These are phyloP conservation scores for Salvator merianae DNA, from an alignment of 2,113 vertebrate species.

Conservation along the genomic window DNA sequence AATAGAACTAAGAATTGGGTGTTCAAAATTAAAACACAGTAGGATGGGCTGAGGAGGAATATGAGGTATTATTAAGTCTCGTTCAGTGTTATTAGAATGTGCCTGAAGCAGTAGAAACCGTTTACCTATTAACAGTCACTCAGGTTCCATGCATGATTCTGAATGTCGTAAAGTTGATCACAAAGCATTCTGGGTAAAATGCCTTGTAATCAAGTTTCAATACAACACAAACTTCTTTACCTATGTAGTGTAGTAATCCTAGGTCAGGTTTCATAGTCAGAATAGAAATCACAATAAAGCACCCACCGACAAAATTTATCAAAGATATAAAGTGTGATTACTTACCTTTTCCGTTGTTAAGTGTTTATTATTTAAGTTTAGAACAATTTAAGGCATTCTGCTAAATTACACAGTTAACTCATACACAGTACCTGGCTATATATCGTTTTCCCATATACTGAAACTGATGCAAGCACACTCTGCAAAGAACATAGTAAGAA, in stretches of 20 bases:
- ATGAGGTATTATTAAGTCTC: not conserved
- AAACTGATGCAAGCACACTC: conserved; percentile 97
- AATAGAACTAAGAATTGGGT: not conserved
- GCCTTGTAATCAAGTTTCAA: not conserved
- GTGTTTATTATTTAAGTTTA: conserved; percentile 8
- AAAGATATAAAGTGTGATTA: conserved; percentile 8
- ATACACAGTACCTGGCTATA: conserved; percentile 93
- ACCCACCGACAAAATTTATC: not conserved
- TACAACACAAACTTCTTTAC: not conserved
- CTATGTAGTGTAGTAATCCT: not conserved
- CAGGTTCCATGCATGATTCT: not conserved
- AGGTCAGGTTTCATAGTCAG: not conserved
- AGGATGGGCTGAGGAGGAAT: not conserved
- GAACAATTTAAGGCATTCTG: conserved; percentile 1
- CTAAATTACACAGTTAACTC: conserved; percentile 14
- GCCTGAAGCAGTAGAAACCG: not conserved
- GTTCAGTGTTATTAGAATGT: not conserved
- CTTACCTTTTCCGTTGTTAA: conserved; percentile 32
- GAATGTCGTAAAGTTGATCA: not conserved
- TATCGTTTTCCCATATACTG: conserved; percentile 98
- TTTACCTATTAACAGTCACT: not conserved
- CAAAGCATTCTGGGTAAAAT: not conserved
- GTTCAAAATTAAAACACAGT: not conserved
- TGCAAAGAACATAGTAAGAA: conserved; percentile 67
- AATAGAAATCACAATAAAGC: not conserved